Base-by-base conservation (phyloP, 2,113 vertebrate species). In the Oenanthe oenanthe region DNA sequence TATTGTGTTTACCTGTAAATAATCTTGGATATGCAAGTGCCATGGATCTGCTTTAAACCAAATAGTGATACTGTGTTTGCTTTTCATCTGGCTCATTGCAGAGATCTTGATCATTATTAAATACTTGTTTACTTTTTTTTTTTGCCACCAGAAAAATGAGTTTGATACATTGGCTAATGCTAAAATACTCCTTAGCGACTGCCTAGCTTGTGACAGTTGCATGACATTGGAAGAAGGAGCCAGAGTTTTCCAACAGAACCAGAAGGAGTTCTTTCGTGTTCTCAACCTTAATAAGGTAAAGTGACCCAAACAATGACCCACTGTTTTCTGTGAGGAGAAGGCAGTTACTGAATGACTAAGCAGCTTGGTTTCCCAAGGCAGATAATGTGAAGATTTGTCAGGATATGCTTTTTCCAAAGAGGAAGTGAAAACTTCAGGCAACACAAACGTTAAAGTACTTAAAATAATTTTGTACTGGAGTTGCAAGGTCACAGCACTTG, bases 191-290 rank as follows among this genome's bases (percentile, higher is more conserved):
- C 98, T 99, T 95, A 99, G 99, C 3, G 98, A 99, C 50, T 99
- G 99, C 96, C 97, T 99, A 96, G 99, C 99, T 4, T 99, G 99
- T 90, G 99, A 99, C 6, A 99, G 98, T 66, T 99, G 99, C 42
- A 93, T 99, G 73, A 99, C 99, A 2, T 95, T 98, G 2, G 98
- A 99, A 51, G 99, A 99, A 96, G 98, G 97, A 65, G 94, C 96
- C 87, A 98, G 97, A 95, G 98, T 99, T 92, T 98, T 98, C 75
- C 98, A 98, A 19, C 99, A 99, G 97, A 99, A 97, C 54, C 97
- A 99, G 96, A 98, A 98, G 82, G 98, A 98, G 38, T 96, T 99
- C 93, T 98, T 98, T 71, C 98, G 54, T 5, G 63, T 99, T 54
- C 97, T 99, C 58, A 98, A 97, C 47, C 98, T 99, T 84, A 99